Percentiles rank a stretch among this genome's conserved stretches.
Evolutionary conservation across 2,888 invertebrate species (phyloP).

Genomic region (Nomada lathburiana): DNA sequence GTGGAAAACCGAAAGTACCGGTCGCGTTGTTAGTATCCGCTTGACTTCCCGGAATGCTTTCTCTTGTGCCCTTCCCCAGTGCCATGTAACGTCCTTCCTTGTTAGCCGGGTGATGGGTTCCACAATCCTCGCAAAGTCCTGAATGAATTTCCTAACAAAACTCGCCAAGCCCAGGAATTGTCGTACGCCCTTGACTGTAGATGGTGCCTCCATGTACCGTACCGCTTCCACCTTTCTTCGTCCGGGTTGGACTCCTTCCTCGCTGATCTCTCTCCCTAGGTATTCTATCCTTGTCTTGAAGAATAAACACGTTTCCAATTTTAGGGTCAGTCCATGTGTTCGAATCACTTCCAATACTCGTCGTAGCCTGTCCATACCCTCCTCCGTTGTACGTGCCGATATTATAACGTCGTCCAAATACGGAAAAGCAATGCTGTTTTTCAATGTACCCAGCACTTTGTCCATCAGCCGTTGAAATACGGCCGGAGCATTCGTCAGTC

Average conservation of each 20-base stretch:
- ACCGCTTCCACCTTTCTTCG: constrained; percentile 1
- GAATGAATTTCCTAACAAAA: constrained; percentile 1
- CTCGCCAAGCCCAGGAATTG: background rate
- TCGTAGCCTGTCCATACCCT: no score
- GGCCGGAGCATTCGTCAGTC: no score
- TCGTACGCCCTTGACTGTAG: background rate
- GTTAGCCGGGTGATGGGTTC: background rate
- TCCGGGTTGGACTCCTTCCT: background rate
- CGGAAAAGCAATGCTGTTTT: background rate
- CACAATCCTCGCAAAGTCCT: background rate
- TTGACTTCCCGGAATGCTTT: background rate
- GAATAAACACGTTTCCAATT: constrained; percentile 1
- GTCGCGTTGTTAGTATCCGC: background rate
- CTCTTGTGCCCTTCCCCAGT: background rate
- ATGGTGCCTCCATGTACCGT: background rate
- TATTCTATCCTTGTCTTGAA: constrained; percentile 8
- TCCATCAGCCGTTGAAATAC: background rate
- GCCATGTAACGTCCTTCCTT: background rate
- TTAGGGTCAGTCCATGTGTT: background rate
- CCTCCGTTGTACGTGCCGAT: no score
- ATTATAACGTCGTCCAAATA: no score
- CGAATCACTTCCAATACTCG: background rate
- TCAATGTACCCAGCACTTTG: background rate
- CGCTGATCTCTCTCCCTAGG: constrained; percentile 10
- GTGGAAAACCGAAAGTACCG: background rate